Base-by-base conservation (phyloP, 2,113 vertebrate genomes). In the Cottus gobio region DNA sequence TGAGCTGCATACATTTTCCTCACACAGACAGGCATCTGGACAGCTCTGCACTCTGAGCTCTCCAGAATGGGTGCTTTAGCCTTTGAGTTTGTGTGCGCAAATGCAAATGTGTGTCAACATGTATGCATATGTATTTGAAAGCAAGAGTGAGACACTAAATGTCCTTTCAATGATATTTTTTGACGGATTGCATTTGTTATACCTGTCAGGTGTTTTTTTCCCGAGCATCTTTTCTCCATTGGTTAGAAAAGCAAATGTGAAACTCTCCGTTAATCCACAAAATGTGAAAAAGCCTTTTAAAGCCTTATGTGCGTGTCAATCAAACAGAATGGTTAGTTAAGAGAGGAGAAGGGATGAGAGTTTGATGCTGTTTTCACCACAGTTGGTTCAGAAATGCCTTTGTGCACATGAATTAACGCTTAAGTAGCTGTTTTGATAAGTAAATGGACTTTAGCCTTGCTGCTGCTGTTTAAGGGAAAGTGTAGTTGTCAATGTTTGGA, bases 1-100 rank as follows among this genome's bases (percentile, higher is more conserved):
- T 91, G 84, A 92, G 90, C 82, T 84, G 87, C 88, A 93, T 93
- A 89, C 84, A 89, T 92, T 91, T 88, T 77, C 78, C 85, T 82
- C 76, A 56, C 63, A 57, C 82, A 84, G 81, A 89, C 83, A 76
- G 75, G 79, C 68, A 63, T 71, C 57, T 76, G 84, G 90, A 89
- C 86, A 81, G 80, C 61, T 82, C 76, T 15, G 79, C 63, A 61
- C 65, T 57, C 24, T 11, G 72, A 66, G 77, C 60, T 42, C 75
- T 68, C 24, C 74, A 71, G 76, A 77, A 64, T 56, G 46, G 76
- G 79, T 54, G 69, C 73, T 61, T 46, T 58, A 78, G 75, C 63
- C 58, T 68, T 77, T 86, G 72, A 83, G 80, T 78, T 63, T 69
- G 42, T 52, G 34, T 26, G 52, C 63, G 76, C 75, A 77, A 39